A percentile compares a stretch with the other conserved stretches of the same genome.
These are phyloP conservation scores for Percina caprodes DNA, from an alignment of 2,113 vertebrate species.

Conservation along the genomic window DNA sequence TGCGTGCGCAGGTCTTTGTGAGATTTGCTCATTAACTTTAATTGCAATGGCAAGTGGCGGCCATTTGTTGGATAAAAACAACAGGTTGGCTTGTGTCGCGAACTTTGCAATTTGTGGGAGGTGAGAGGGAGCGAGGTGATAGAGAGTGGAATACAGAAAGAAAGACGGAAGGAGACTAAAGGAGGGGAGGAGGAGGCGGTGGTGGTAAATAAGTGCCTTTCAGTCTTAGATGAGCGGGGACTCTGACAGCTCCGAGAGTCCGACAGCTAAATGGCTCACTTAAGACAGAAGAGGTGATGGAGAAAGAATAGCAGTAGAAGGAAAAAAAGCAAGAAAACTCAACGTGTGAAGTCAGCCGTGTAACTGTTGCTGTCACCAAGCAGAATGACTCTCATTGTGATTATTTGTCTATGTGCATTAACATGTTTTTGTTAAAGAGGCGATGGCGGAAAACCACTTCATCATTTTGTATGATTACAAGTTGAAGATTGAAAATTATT, in stretches of 20 bases:
- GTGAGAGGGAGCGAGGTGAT: constrained; percentile 27
- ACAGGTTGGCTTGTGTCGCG: constrained; percentile 46
- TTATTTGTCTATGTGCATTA: constrained; percentile 32
- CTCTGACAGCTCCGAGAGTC: constrained; percentile 51
- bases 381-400: constrained; percentile 25
- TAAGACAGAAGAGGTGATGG: constrained; percentile 54
- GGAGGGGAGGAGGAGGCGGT: constrained; percentile 33
- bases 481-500: neutral
- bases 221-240: constrained; percentile 51
- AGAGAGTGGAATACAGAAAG: constrained; percentile 25
- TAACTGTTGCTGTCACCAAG: constrained; percentile 46
- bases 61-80: constrained; percentile 47
- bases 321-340: neutral
- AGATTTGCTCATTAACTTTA: constrained; percentile 68
- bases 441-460: neutral
- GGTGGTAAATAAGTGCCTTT: constrained; percentile 66
- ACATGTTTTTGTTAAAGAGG: constrained; percentile 31
- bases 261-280: constrained; percentile 68
- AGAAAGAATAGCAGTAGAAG: constrained; percentile 35
- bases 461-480: neutral
- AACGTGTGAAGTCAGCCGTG: constrained; percentile 40
- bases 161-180: constrained; percentile 22
- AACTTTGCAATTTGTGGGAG: constrained; percentile 55
- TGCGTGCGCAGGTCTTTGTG: constrained; percentile 40
- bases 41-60: constrained; percentile 60